Conservation (phyloP, 2,888 invertebrate genomes). For the Darwinula stevensoni region DNA sequence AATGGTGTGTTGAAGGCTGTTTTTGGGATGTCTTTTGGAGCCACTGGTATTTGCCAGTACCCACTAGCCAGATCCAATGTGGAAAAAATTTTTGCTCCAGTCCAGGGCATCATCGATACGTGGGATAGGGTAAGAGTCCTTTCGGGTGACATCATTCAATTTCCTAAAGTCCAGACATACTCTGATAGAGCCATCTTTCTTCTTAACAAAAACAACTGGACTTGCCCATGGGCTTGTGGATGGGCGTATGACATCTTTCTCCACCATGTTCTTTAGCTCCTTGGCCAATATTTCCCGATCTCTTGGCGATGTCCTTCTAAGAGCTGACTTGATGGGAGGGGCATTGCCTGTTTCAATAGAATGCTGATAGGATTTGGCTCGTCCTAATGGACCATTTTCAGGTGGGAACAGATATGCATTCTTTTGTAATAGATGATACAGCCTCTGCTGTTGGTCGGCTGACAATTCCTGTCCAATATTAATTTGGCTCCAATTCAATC, state of each 20-base stretch:
- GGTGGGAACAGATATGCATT: too few relatives aligned
- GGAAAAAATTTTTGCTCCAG: constrained; percentile 11
- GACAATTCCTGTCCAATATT: too few relatives aligned
- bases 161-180: constrained; percentile 12
- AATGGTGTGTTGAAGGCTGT: constrained; percentile 8
- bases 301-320: too few relatives aligned
- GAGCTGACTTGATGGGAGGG: too few relatives aligned
- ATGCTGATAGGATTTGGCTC: too few relatives aligned
- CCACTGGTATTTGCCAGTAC: constrained; percentile 7
- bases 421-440: too few relatives aligned
- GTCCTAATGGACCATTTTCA: too few relatives aligned
- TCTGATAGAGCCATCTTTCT: constrained; percentile 12
- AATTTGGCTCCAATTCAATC: constrained; percentile 7
- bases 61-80: constrained; percentile 12
- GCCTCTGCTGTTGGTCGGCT: too few relatives aligned
- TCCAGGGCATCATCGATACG: constrained; percentile 6
- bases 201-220: constrained; percentile 14
- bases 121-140: constrained; percentile 10
- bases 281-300: too few relatives aligned
- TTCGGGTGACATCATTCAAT: constrained; percentile 10
- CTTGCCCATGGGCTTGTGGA: constrained; percentile 14
- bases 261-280: too few relatives aligned
- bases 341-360: too few relatives aligned
- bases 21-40: constrained; percentile 6
- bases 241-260: too few relatives aligned